Percentiles rank a stretch among this genome's conserved stretches.
Conservation (phyloP, 1,140 invertebrate genomes). For the Lepidurus couesii region DNA sequence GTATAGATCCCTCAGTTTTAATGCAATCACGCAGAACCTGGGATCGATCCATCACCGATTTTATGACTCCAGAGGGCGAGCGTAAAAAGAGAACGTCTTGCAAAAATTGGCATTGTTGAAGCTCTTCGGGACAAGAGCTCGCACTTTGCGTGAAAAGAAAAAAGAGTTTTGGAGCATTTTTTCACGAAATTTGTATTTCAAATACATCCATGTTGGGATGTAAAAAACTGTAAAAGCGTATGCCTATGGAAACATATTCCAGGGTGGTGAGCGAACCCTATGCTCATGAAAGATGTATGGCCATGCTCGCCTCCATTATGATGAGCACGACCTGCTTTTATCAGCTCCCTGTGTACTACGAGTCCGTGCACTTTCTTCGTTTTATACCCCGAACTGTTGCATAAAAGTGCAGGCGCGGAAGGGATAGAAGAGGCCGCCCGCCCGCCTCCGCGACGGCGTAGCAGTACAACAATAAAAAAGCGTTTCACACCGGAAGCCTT, state of each 20-base stretch:
- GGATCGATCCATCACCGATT: conserved; percentile 7
- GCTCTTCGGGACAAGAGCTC: neutral
- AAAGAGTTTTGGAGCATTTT: neutral
- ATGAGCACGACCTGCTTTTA: conserved; percentile 21
- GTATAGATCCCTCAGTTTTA: neutral
- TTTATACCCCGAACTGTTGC: neutral
- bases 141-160: neutral
- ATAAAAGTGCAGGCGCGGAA: neutral
- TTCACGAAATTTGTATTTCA: neutral
- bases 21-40: neutral
- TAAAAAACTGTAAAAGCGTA: neutral
- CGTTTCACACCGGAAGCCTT: neutral
- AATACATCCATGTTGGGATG: neutral
- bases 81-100: neutral
- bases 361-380: neutral
- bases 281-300: conserved; percentile 13
- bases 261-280: neutral
- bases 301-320: conserved; percentile 18
- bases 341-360: neutral
- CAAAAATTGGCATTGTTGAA: neutral
- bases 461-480: neutral
- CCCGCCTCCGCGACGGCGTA: neutral
- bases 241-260: neutral
- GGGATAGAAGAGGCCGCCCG: neutral
- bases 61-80: neutral